A percentile compares a stretch with the other conserved stretches of the same genome.
phyloP scores from a whole-genome alignment of 2,113 vertebrate species.

The Pachycephala philippinensis region DNA sequence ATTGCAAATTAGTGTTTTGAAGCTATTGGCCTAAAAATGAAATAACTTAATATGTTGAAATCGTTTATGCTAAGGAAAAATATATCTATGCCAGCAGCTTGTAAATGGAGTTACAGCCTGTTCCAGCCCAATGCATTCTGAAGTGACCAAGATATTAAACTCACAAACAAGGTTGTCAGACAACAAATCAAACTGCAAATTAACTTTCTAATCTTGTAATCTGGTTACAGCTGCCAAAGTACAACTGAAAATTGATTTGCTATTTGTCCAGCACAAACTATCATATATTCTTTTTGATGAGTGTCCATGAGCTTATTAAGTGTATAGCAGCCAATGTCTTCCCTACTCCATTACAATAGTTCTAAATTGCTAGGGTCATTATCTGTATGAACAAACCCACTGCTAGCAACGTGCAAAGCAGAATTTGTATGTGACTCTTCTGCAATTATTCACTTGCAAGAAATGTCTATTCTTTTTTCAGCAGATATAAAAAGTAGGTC shows the following conservation, averaged over 20 bases:
- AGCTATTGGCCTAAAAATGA: conserved; percentile 38
- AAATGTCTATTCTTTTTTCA: neutral
- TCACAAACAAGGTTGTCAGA: conserved; percentile 48
- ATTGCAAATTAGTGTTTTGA: conserved; percentile 41
- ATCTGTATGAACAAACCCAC: neutral
- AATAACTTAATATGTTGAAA: conserved; percentile 15
- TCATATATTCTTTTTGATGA: neutral
- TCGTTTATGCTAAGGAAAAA: neutral
- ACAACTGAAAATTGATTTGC: conserved; percentile 12
- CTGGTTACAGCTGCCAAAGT: conserved; percentile 5
- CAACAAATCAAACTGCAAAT: conserved; percentile 46
- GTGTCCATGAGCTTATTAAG: neutral
- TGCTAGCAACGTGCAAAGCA: neutral
- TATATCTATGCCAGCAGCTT: neutral
- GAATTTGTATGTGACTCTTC: neutral
- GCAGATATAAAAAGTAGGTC: neutral
- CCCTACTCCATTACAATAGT: neutral
- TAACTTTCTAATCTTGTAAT: conserved; percentile 39
- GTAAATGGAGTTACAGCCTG: neutral
- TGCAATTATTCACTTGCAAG: neutral
- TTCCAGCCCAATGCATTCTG: conserved; percentile 24
- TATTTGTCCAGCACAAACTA: neutral
- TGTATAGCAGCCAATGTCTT: neutral
- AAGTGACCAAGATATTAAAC: conserved; percentile 36
- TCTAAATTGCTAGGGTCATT: neutral